Evolutionary conservation across 2,888 invertebrate species (phyloP), one percentile per base, ranked within the genome.

Genomic region (Atethmia centrago): DNA sequence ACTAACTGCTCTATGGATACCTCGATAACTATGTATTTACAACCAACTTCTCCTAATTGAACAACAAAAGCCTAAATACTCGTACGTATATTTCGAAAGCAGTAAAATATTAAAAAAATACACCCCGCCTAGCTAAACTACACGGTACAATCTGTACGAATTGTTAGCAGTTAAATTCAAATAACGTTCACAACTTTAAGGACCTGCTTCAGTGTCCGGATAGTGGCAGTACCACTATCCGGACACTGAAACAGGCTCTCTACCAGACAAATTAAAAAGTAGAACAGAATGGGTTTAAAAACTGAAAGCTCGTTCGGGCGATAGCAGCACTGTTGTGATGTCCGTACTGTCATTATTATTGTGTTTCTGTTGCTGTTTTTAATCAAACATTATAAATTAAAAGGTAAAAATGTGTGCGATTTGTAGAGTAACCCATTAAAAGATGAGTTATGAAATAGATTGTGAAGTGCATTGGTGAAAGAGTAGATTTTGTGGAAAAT

Each of bases 131-230:
- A 42, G 25, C 7, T 42, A 36, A 36, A 55, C 47, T 42, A 55
- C 14, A 49, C 40, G 40, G 3, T 40, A 28, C 21, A 21, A 14
- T 42, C 2, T 31, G 5, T 25, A 75, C 1, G 9, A n/a, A 56
- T 14, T 2, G 36, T 47, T 55, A 19, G 25, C 1, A 45, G 21
- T 28, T 51, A 73, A 31, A 42, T 16, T 59, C 42, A 51, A 62
- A 61, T 47, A 73, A 55, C 45, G 5, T 2, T 31, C 19, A 71
- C 36, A 61, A 59, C n/a, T 40, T 28, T 42, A 9, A 16, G 5
- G 31, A 42, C 42, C 42, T 31, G 51, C 45, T 73, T 51, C 74
- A 45, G 8, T 42, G 14, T 31, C 49, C 28, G 25, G 40, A 53
- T 42, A 36, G 3, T 36, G 42, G 12, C 42, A 42, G 42, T 42